phyloP scores from a whole-genome alignment of 2,888 invertebrate species.

The Hanleya hanleyi region DNA sequence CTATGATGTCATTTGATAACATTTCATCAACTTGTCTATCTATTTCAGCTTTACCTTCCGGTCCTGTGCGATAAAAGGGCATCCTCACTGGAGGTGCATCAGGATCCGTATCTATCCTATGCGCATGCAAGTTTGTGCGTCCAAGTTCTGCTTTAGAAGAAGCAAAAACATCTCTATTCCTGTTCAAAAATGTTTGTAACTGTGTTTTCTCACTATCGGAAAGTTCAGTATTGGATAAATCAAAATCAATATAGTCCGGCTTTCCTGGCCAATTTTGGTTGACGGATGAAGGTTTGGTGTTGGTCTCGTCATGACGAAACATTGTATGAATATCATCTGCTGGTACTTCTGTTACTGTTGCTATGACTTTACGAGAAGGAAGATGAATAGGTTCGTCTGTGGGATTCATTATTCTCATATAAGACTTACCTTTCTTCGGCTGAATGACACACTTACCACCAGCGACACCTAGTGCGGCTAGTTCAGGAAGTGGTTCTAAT shows the following conservation, averaged over 20 bases:
- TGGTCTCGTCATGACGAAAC: too few species aligned
- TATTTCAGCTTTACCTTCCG: constrained; percentile 26
- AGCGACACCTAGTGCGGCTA: constrained; percentile 4
- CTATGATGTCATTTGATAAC: constrained; percentile 22
- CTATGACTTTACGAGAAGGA: background rate
- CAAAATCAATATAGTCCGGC: background rate
- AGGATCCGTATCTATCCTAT: constrained; percentile 35
- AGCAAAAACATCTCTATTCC: background rate
- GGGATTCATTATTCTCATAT: constrained; percentile 18
- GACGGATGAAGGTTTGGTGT: too few species aligned
- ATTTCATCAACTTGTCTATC: constrained; percentile 26
- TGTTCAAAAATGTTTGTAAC: background rate
- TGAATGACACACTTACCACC: constrained; percentile 23
- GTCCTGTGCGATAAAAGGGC: constrained; percentile 14
- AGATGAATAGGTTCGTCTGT: background rate
- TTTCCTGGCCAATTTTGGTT: too few species aligned
- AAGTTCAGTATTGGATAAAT: background rate
- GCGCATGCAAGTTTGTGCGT: constrained; percentile 11
- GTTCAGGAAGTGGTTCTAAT: background rate
- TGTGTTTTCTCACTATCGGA: background rate
- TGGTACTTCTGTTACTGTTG: background rate
- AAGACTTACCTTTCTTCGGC: constrained; percentile 9
- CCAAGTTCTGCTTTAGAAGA: background rate
- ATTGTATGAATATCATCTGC: too few species aligned
- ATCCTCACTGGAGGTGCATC: background rate